These are phyloP conservation scores for Ariolimax columbianus DNA, from an alignment of 2,888 invertebrate genomes.

Conservation along the genomic window DNA sequence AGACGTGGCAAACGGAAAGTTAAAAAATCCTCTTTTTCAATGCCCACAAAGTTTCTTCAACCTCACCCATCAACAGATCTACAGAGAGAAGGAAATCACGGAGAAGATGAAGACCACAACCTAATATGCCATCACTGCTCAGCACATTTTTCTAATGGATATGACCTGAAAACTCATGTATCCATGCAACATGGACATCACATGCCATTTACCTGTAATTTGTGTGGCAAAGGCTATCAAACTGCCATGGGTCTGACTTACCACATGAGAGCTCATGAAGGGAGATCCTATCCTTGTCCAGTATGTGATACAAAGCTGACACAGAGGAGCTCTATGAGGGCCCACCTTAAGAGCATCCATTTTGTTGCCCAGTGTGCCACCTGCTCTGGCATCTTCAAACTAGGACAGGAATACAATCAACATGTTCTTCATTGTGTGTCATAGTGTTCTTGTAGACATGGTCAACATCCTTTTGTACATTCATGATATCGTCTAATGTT, in stretches of 20 bases:
- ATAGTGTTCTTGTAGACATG: not conserved
- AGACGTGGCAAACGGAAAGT: not conserved
- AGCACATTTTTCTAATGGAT: constrained; percentile 12
- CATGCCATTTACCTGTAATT: constrained; percentile 37
- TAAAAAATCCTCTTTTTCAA: constrained; percentile 7
- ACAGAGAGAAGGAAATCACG: not conserved
- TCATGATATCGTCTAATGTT: too few relatives aligned
- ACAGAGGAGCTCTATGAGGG: constrained; percentile 40
- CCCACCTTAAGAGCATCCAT: constrained; percentile 35
- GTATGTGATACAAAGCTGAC: constrained; percentile 40
- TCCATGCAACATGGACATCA: constrained; percentile 32
- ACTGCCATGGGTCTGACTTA: constrained; percentile 30
- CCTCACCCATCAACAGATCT: not conserved
- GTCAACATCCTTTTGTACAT: not conserved
- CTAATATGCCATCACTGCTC: not conserved
- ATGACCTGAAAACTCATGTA: constrained; percentile 34
- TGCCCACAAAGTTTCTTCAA: not conserved
- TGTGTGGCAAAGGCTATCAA: constrained; percentile 41
- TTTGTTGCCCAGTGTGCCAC: constrained; percentile 20
- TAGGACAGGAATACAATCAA: constrained; percentile 32
- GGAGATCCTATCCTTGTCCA: constrained; percentile 18
- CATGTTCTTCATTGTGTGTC: constrained; percentile 36
- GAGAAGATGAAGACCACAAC: not conserved
- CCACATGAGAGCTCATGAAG: constrained; percentile 37
- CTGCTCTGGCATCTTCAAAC: constrained; percentile 38